Conservation (phyloP, 1,140 invertebrate species). For the Drosophila sp. region DNA sequence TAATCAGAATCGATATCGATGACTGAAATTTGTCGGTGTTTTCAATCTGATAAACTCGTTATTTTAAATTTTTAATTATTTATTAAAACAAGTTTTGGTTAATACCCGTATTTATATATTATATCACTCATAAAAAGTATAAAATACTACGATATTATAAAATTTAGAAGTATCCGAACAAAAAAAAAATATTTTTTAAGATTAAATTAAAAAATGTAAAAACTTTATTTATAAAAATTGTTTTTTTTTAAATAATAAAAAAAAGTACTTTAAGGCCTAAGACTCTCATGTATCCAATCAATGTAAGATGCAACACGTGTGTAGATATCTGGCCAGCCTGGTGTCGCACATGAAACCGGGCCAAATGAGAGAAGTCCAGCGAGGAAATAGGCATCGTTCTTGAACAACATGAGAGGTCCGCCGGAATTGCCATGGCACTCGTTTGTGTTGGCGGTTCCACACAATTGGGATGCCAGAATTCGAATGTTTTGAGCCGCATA, state of each 20-base stretch:
- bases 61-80: neutral
- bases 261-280: conserved; percentile 26
- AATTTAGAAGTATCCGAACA: no score
- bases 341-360: conserved; percentile 88
- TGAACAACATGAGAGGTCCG: conserved; percentile 86
- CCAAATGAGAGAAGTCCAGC: conserved; percentile 91
- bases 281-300: conserved; percentile 62
- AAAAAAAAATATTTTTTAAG: no score
- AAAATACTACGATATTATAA: neutral
- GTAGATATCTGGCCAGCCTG: conserved; percentile 90
- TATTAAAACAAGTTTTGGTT: neutral
- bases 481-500: conserved; percentile 36
- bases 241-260: neutral
- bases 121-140: neutral
- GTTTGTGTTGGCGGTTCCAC: conserved; percentile 38
- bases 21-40: neutral
- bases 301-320: conserved; percentile 86
- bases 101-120: no score
- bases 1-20: conserved; percentile 26
- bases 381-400: conserved; percentile 80
- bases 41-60: conserved; percentile 8
- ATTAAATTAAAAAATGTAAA: no score
- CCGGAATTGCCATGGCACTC: conserved; percentile 86
- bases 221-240: no score
- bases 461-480: conserved; percentile 57